Percentiles rank a stretch among this genome's conserved stretches.
phyloP scores from a whole-genome alignment of 2,113 vertebrate genomes.

The Larimichthys crocea region DNA sequence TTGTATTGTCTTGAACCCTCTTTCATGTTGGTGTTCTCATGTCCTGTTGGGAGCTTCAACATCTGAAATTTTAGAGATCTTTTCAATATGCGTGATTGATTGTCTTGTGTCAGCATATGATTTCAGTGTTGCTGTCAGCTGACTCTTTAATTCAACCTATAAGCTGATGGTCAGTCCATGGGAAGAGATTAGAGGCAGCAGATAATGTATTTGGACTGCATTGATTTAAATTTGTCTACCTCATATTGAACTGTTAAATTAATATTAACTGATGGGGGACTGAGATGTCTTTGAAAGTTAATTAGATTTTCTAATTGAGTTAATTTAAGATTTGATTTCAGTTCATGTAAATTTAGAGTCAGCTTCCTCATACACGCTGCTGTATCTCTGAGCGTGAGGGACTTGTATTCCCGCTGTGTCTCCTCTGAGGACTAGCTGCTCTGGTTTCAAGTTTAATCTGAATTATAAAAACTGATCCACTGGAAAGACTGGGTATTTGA shows the following conservation, averaged over 20 bases:
- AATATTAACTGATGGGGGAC: conserved; percentile 16
- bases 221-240: conserved; percentile 29
- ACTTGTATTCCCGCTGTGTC: conserved; percentile 22
- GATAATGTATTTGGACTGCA: conserved; percentile 44
- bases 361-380: conserved; percentile 1
- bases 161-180: conserved; percentile 33
- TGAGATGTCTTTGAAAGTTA: conserved; percentile 6
- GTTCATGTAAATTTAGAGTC: conserved; percentile 20
- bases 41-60: neutral
- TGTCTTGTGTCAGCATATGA: neutral
- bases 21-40: neutral
- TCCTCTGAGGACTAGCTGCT: neutral
- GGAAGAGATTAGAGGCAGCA: conserved; percentile 48
- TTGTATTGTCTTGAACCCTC: neutral
- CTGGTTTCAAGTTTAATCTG: conserved; percentile 1
- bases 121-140: conserved; percentile 26
- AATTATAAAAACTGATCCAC: conserved; percentile 9
- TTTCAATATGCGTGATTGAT: neutral
- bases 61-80: neutral
- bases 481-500: neutral
- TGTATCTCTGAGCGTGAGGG: conserved; percentile 5
- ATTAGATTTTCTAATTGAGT: conserved; percentile 11
- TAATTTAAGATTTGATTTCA: conserved; percentile 27
- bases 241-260: conserved; percentile 30
- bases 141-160: conserved; percentile 51